Evolutionary conservation across 2,888 invertebrate genomes (phyloP), one percentile per base, ranked within the genome.

Genomic region (Glaucopsyche alexis): DNA sequence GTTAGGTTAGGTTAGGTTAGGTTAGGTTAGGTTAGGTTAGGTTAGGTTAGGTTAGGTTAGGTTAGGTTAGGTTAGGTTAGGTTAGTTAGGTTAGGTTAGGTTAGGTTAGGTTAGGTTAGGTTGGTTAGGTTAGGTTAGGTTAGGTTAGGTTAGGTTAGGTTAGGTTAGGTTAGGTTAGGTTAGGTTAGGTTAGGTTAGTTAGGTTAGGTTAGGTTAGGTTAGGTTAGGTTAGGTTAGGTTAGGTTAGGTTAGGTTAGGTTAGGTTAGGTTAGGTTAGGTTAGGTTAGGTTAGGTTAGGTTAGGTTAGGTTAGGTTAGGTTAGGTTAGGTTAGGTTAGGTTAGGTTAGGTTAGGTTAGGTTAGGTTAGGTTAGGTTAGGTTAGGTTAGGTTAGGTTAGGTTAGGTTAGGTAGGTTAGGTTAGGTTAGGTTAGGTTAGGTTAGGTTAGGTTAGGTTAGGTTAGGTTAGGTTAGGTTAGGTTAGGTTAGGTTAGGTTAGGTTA

Each of bases 81-180:
- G 79, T 78, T 78, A 78, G 77, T 74, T 77, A 78, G 77, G 78
- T 78, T 78, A 77, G 77, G 77, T 78, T 78, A 76, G 76, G 77
- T 77, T 77, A 77, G 77, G 78, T 77, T 77, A 76, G 76, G 76
- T 77, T 76, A 77, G 77, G 76, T 77, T 76, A 74, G 76, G 77
- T 76, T 78, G 77, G 79, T 78, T 79, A 77, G 77, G 79, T 78
- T 79, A 77, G 77, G 78, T 77, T 78, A 76, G 78, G 77, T 77
- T 77, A 76, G 76, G 77, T 77, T 76, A 77, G 77, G 77, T 77
- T 77, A 78, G 78, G 78, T 78, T 78, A 78, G 78, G 79, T 77
- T 79, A 78, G 79, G 79, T 78, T 78, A 78, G 79, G 78, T 78
- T 79, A 77, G 79, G 78, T 79, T 77, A 76, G 76, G 78, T 77